Conservation (phyloP, 1,140 invertebrate species). For the Drosophila leontia region DNA sequence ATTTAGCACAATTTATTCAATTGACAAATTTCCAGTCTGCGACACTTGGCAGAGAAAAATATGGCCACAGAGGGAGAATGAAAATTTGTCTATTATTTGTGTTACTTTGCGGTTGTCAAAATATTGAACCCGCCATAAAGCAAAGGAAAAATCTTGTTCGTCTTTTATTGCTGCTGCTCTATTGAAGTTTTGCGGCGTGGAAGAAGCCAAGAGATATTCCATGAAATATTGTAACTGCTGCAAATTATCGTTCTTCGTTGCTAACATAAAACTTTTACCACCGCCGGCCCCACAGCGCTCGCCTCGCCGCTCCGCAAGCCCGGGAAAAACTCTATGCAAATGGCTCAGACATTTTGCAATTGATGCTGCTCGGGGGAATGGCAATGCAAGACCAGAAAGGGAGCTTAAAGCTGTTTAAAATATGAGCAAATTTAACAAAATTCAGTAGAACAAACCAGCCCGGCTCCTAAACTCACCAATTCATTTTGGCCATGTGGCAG, state of each 20-base stretch:
- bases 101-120: slow-evolving; percentile 51
- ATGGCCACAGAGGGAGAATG: slow-evolving; percentile 32
- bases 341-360: slow-evolving; percentile 61
- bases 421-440: slow-evolving; percentile 8
- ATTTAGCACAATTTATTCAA: slow-evolving; percentile 59
- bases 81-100: slow-evolving; percentile 44
- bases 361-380: slow-evolving; percentile 49
- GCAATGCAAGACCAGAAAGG: slow-evolving; percentile 28
- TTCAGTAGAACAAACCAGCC: neutral
- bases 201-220: slow-evolving; percentile 55
- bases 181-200: slow-evolving; percentile 49
- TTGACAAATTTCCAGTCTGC: slow-evolving; percentile 49
- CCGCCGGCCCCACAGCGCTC: slow-evolving; percentile 24
- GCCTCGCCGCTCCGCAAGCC: slow-evolving; percentile 4
- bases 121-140: slow-evolving; percentile 43
- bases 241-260: slow-evolving; percentile 72
- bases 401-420: slow-evolving; percentile 43
- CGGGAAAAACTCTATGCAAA: slow-evolving; percentile 51
- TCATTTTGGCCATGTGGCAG: slow-evolving; percentile 41
- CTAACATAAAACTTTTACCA: slow-evolving; percentile 66
- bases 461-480: slow-evolving; percentile 21
- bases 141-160: slow-evolving; percentile 44
- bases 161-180: slow-evolving; percentile 55
- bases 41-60: slow-evolving; percentile 52
- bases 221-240: slow-evolving; percentile 65